A percentile compares a stretch with the other conserved stretches of the same genome.
These are phyloP conservation scores for Neoaliturus tenellus DNA, from an alignment of 2,888 invertebrate genomes.

Conservation along the genomic window DNA sequence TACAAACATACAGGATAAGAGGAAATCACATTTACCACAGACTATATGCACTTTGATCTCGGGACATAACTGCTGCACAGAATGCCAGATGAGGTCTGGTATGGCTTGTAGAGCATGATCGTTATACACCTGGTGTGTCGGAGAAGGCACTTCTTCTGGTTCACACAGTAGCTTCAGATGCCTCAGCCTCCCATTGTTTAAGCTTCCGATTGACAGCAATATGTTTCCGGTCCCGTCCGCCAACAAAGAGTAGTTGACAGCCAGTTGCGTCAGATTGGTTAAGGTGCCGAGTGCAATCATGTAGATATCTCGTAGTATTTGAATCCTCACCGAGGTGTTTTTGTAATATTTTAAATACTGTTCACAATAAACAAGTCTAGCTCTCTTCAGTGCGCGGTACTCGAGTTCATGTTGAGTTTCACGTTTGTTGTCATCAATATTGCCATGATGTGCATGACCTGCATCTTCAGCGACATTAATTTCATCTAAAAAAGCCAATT, in stretches of 20 bases:
- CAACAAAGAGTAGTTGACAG: constrained; percentile 44
- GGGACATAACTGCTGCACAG: constrained; percentile 9
- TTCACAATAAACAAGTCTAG: background rate
- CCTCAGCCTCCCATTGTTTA: constrained; percentile 8
- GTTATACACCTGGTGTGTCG: background rate
- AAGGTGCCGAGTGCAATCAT: constrained; percentile 34
- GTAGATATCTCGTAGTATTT: constrained; percentile 5
- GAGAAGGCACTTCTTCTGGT: constrained; percentile 10
- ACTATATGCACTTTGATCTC: constrained; percentile 46
- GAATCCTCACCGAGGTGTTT: background rate
- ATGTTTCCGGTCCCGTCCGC: constrained; percentile 53
- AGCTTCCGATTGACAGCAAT: constrained; percentile 36
- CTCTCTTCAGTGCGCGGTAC: background rate
- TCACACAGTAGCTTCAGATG: constrained; percentile 47
- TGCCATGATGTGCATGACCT: background rate
- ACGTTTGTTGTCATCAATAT: background rate
- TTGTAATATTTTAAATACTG: constrained; percentile 17
- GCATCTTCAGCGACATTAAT: background rate
- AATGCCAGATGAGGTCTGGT: constrained; percentile 41
- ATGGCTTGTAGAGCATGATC: background rate
- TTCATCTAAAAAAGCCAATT: background rate
- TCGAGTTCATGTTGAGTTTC: background rate
- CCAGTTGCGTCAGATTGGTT: constrained; percentile 33
- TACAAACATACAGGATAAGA: too few relatives aligned
- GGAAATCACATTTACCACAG: too few relatives aligned